These are phyloP conservation scores for Mythimna pallens DNA, from an alignment of 2,888 invertebrate genomes.

Conservation along the genomic window DNA sequence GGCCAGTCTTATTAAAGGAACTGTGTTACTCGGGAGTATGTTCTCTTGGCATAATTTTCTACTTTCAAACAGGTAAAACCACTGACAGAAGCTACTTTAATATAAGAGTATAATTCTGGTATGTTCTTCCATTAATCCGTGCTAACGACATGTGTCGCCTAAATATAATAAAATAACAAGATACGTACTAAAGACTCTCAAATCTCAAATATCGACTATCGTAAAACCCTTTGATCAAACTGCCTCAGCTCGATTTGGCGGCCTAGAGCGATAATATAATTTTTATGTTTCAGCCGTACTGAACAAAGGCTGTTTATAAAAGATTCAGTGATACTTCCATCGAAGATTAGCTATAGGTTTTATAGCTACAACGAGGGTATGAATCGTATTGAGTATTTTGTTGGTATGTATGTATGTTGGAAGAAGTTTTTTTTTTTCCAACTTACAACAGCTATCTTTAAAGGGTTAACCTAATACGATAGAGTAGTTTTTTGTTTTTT, in stretches of 20 bases:
- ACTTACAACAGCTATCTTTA: too few species aligned
- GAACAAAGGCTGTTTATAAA: constrained; percentile 32
- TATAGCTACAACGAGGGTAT: neutral
- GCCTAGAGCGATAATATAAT: constrained; percentile 24
- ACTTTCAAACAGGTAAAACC: too few species aligned
- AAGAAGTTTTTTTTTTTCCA: neutral
- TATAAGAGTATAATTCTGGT: neutral
- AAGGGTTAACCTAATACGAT: too few species aligned
- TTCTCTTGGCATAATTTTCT: too few species aligned
- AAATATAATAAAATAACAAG: constrained; percentile 9
- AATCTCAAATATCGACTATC: constrained; percentile 16
- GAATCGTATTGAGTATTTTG: neutral
- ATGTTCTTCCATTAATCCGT: neutral
- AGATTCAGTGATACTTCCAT: constrained; percentile 24
- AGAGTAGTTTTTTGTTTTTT: too few species aligned
- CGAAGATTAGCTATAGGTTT: constrained; percentile 11
- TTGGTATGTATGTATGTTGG: neutral
- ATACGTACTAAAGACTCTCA: constrained; percentile 1
- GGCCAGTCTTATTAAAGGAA: too few species aligned
- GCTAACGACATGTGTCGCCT: neutral
- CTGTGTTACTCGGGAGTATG: too few species aligned
- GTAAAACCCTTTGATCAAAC: constrained; percentile 35
- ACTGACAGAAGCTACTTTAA: too few species aligned
- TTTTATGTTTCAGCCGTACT: constrained; percentile 29
- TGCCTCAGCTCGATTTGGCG: constrained; percentile 26